Base-by-base conservation (phyloP, 1,140 invertebrate species). In the Drosophila aff. region DNA sequence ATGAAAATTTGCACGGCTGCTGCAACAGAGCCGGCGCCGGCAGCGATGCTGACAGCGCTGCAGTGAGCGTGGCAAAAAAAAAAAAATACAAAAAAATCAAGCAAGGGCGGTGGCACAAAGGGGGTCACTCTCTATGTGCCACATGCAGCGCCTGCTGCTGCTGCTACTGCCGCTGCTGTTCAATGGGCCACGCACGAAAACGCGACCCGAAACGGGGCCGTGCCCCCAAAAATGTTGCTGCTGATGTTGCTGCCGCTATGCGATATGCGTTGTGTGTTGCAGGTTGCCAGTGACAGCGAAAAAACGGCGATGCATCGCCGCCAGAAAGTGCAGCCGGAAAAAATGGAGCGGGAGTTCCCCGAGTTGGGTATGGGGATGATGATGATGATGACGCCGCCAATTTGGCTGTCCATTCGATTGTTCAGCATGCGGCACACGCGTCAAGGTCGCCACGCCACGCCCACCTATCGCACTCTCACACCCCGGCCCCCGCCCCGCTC, bases 331-430 rank as follows among this genome's bases (percentile, higher is more conserved):
- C 67, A 71, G 67, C 63, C 49, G 67, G 63, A 53, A 58, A 76
- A 76, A 76, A 67, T 67, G 62, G 49, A 63, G 60, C 43, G 63
- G 58, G 63, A 38, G 52, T 28, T n/a, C 52, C 33, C 33, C 21
- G 33, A 23, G 21, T 15, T 38, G 23, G 43, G 49, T 6, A 57
- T 15, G 53, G 21, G 33, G 36, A 38, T 13, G 36, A 38, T 73
- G 81, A 65, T 86, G 82, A 67, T 79, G 82, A 78, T 82, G 84
- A 81, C 67, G 75, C 58, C 75, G 74, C 71, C 74, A 77, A 78
- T 87, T 86, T 82, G 82, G 76, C 85, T 86, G 80, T 86, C 81
- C 76, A 73, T 87, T 86, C 83, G 84, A 83, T 86, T 86, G 80
- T 86, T 87, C 72, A 79, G 33, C 84, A 86, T 86, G 83, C 83